Evolutionary conservation across 2,888 invertebrate genomes (phyloP).

Genomic region (Isoperla grammatica): DNA sequence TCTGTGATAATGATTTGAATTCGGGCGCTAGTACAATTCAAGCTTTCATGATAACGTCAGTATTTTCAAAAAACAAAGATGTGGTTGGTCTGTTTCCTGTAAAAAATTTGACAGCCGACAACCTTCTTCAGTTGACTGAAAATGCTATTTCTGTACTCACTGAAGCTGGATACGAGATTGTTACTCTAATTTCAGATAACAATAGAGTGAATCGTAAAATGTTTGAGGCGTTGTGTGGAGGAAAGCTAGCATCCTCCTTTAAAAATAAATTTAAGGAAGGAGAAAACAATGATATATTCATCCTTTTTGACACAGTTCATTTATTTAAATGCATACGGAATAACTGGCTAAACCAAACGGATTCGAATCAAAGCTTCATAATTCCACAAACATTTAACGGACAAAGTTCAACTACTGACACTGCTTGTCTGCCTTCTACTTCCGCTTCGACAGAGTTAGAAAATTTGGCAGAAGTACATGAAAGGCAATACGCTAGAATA

Average conservation of each 20-base stretch:
- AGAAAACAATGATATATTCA: neutral
- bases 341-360: neutral
- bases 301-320: neutral
- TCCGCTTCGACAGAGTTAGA: too few relatives aligned
- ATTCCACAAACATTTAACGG: neutral
- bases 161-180: neutral
- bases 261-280: neutral
- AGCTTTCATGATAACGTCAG: slow-evolving; percentile 2
- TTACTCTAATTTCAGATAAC: neutral
- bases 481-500: neutral
- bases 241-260: neutral
- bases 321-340: neutral
- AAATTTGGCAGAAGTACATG: too few relatives aligned
- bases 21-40: neutral
- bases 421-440: neutral
- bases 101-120: neutral
- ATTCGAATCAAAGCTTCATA: neutral
- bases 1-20: neutral
- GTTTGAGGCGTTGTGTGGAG: neutral
- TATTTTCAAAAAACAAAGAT: slow-evolving; percentile 1
- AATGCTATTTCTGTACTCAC: neutral
- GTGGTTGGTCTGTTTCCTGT: neutral
- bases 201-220: neutral
- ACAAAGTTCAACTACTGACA: neutral
- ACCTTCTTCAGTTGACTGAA: neutral